These are phyloP conservation scores for Alaudala cheleensis DNA, from an alignment of 2,113 vertebrate genomes.

Conservation along the genomic window DNA sequence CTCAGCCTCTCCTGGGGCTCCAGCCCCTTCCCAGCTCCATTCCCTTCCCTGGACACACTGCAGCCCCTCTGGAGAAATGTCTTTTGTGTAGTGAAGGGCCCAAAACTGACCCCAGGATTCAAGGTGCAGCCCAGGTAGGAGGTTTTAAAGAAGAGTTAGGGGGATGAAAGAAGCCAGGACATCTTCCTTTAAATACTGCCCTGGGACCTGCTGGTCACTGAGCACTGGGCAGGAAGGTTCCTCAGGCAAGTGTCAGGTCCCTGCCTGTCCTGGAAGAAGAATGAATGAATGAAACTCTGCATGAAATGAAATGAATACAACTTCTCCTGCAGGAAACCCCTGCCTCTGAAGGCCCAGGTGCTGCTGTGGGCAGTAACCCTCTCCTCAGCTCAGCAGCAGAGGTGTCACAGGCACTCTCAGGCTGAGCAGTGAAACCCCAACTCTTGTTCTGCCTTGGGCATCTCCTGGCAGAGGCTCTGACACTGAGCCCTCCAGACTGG, in stretches of 20 bases:
- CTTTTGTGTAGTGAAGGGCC: background rate
- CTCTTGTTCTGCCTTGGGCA: accelerated
- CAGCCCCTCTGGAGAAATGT: background rate
- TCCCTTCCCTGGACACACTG: accelerated
- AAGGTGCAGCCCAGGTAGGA: background rate
- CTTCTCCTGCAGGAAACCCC: background rate
- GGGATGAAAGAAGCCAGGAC: background rate
- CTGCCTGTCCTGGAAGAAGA: background rate
- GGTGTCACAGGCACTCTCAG: accelerated
- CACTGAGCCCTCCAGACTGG: background rate
- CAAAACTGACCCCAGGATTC: background rate
- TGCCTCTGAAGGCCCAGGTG: background rate
- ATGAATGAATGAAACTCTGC: too few species aligned
- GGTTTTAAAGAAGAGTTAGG: background rate
- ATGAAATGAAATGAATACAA: too few species aligned
- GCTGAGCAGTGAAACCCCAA: background rate
- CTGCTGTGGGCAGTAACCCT: background rate
- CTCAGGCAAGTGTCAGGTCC: background rate
- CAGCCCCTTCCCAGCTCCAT: accelerated
- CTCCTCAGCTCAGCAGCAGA: background rate
- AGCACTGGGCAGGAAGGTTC: background rate
- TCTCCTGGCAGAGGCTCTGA: background rate
- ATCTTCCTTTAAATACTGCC: background rate
- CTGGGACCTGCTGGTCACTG: accelerated
- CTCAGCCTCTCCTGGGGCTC: background rate